Evolutionary conservation across 2,888 invertebrate genomes (phyloP), one percentile per base, ranked within the genome.

Genomic region (Asteroscopus sphinx): DNA sequence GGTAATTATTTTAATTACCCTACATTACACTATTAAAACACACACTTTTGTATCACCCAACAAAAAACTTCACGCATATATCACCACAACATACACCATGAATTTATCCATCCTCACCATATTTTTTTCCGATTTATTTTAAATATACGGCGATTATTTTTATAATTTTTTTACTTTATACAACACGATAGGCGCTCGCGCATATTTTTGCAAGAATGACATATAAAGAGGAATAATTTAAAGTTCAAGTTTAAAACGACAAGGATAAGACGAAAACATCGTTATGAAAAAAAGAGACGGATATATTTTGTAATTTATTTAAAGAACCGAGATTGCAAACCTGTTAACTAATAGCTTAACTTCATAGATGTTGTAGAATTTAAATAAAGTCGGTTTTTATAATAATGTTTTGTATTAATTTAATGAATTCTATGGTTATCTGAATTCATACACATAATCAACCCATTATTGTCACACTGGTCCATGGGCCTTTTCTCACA

Each of bases 51-150:
- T 44, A 64, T 16, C 46, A 51, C 32, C 56, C 47, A 56, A 9
- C 52, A 65, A 51, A 15, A 16, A 11, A 58, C 26, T 13, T 49
- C 45, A 37, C 11, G 11, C 4, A 36, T 36, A 46, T 32, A 26
- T 8, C 68, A 67, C 52, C 41, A 60, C 6, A 13, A 28, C 32
- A 32, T 3, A 5, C n/a, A 39, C 16, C 17, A 3, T 1, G 11
- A 44, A 28, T 9, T 9, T 9, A 1, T 9, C 0, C 7, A 30
- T 63, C 57, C 77, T 79, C 80, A 82, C 80, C 77, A 80, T 81
- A 72, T 65, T 74, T 6, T 5, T 8, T 26, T 33, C n/a, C 15
- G 8, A 37, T 26, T 17, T 37, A 35, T 9, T 13, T 35, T 36
- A 36, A 16, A 15, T n/a, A 41, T 8, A 17, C 5, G 7, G 17